A percentile compares a stretch with the other conserved stretches of the same genome.
These are phyloP conservation scores for Drosophila anomalata DNA, from an alignment of 2,888 invertebrate genomes.

Conservation along the genomic window DNA sequence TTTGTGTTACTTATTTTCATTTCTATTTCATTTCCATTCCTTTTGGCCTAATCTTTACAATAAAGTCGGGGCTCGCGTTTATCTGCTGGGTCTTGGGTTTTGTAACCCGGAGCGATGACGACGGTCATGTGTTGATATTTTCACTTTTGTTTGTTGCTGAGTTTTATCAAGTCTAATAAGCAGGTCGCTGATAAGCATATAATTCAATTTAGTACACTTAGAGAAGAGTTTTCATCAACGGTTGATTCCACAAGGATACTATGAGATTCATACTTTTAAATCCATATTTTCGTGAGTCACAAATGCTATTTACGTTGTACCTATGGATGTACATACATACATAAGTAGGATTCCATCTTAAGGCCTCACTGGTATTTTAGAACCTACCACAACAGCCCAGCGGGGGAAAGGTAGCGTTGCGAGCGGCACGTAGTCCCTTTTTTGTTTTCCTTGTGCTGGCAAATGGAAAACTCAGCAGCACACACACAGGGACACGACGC, in stretches of 20 bases:
- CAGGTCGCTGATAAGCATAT: conserved; percentile 49
- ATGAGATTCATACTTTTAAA: too few relatives aligned
- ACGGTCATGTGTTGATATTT: conserved; percentile 31
- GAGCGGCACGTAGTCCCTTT: conserved; percentile 39
- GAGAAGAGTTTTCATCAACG: not conserved
- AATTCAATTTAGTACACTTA: conserved; percentile 38
- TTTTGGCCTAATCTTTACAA: conserved; percentile 30
- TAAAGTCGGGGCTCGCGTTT: conserved; percentile 26
- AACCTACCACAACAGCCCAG: conserved; percentile 59
- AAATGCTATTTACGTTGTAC: too few relatives aligned
- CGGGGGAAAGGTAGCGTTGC: conserved; percentile 59
- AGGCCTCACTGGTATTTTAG: not conserved
- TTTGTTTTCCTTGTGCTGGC: conserved; percentile 21
- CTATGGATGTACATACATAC: too few relatives aligned
- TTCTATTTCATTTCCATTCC: conserved; percentile 25
- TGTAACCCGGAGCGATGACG: conserved; percentile 23
- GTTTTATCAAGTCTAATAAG: conserved; percentile 42
- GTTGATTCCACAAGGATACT: not conserved
- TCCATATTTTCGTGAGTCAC: too few relatives aligned
- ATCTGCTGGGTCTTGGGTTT: conserved; percentile 26
- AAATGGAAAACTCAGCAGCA: conserved; percentile 13
- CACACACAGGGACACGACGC: conserved; percentile 36
- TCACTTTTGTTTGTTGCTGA: conserved; percentile 9
- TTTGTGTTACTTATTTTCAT: conserved; percentile 23
- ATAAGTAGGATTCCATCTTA: not conserved